Evolutionary conservation across 2,113 vertebrate genomes (phyloP).

Genomic region (Scophthalmus maximus): DNA sequence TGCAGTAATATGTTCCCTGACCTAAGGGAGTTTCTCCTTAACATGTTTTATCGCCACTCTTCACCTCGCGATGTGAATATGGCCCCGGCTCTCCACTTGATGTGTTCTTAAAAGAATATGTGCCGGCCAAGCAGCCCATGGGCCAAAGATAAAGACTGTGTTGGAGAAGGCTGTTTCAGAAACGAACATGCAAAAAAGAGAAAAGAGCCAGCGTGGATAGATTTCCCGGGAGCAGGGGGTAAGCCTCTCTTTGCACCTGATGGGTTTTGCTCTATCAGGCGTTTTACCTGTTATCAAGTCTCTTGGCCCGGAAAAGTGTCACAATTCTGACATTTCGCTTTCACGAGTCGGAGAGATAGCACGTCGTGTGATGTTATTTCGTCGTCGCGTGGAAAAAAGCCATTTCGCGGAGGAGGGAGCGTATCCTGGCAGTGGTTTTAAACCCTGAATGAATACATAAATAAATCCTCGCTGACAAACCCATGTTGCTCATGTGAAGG

Average conservation of each 20-base stretch:
- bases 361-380: constrained; percentile 46
- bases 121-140: constrained; percentile 9
- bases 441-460: constrained; percentile 10
- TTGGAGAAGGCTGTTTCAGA: constrained; percentile 1
- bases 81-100: constrained; percentile 20
- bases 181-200: not conserved
- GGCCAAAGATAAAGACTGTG: constrained; percentile 26
- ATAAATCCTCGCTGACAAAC: too few relatives aligned
- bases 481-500: too few relatives aligned
- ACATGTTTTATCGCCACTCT: not conserved
- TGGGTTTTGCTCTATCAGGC: constrained; percentile 45
- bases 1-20: too few relatives aligned
- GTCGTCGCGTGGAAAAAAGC: constrained; percentile 33
- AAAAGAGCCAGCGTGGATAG: not conserved
- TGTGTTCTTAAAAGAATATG: constrained; percentile 14
- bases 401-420: constrained; percentile 37
- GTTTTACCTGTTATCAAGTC: constrained; percentile 45
- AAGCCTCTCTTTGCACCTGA: constrained; percentile 24
- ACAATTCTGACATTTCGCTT: constrained; percentile 60
- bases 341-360: constrained; percentile 36
- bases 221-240: too few relatives aligned
- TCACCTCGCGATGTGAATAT: not conserved
- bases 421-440: constrained; percentile 20
- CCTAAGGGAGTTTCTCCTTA: not conserved
- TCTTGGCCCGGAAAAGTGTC: constrained; percentile 30